A percentile compares a stretch with the other conserved stretches of the same genome.
These are phyloP conservation scores for Cephus spinipes DNA, from an alignment of 2,888 invertebrate species.

Conservation along the genomic window DNA sequence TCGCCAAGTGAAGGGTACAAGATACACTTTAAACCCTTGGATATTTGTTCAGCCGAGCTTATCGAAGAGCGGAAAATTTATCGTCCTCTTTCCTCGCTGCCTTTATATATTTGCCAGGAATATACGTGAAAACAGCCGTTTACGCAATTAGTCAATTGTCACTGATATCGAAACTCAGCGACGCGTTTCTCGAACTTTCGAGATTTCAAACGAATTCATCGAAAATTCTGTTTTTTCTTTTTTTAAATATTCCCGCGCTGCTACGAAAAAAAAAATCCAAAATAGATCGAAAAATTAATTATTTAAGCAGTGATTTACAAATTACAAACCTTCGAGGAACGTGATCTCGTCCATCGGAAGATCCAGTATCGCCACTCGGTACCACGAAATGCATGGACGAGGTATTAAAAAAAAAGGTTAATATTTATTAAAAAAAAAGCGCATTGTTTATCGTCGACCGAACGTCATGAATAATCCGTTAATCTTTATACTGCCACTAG, in stretches of 20 bases:
- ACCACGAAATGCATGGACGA: not conserved
- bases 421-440: not conserved
- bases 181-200: not conserved
- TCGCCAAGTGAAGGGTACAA: not conserved
- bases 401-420: not conserved
- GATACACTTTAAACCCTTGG: not conserved
- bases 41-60: not conserved
- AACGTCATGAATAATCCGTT: not conserved
- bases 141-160: not conserved
- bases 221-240: not conserved
- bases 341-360: not conserved
- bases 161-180: not conserved
- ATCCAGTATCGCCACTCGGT: not conserved
- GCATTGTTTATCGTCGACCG: not conserved
- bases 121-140: not conserved
- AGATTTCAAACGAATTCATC: too few species aligned
- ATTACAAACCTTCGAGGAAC: too few species aligned
- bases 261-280: not conserved
- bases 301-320: too few species aligned
- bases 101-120: not conserved
- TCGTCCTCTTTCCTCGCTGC: not conserved
- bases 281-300: not conserved
- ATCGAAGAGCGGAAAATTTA: not conserved
- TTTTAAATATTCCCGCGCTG: not conserved
- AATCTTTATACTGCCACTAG: not conserved